phyloP scores from a whole-genome alignment of 2,888 invertebrate genomes.

The Cephus nigrinus region DNA sequence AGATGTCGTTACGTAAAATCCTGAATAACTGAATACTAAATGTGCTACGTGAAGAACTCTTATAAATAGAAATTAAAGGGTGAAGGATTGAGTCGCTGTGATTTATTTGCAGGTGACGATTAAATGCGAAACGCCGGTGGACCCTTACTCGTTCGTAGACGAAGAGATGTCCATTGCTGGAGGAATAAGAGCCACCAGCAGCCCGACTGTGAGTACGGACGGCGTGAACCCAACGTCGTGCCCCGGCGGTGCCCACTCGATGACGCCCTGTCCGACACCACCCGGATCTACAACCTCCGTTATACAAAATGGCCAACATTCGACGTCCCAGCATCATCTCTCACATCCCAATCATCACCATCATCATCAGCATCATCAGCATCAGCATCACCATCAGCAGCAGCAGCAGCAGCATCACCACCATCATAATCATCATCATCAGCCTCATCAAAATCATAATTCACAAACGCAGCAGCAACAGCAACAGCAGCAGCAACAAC shows the following conservation, averaged over 20 bases:
- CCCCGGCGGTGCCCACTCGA: slow-evolving; percentile 47
- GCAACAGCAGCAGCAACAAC: slow-evolving; percentile 27
- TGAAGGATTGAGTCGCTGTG: background rate
- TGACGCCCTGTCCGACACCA: slow-evolving; percentile 57
- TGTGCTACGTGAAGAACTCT: background rate
- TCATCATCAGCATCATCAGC: slow-evolving; percentile 47
- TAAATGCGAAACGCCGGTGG: slow-evolving; percentile 75
- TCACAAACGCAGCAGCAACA: slow-evolving; percentile 23
- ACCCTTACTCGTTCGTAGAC: slow-evolving; percentile 88
- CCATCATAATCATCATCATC: slow-evolving; percentile 38
- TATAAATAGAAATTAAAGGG: background rate
- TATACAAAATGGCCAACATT: background rate
- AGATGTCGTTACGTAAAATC: too few species aligned
- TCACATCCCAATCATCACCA: slow-evolving; percentile 27
- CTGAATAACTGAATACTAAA: background rate
- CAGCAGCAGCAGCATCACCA: slow-evolving; percentile 50
- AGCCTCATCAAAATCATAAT: slow-evolving; percentile 50
- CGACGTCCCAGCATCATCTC: slow-evolving; percentile 31
- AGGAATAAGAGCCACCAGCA: slow-evolving; percentile 69
- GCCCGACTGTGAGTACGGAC: slow-evolving; percentile 42
- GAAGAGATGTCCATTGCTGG: slow-evolving; percentile 77
- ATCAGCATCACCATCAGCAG: slow-evolving; percentile 50
- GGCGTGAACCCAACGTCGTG: slow-evolving; percentile 60
- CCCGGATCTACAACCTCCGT: slow-evolving; percentile 40
- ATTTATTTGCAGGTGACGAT: slow-evolving; percentile 64